Base-by-base conservation (phyloP, 2,113 vertebrate species). In the Pachycephala philippinensis region DNA sequence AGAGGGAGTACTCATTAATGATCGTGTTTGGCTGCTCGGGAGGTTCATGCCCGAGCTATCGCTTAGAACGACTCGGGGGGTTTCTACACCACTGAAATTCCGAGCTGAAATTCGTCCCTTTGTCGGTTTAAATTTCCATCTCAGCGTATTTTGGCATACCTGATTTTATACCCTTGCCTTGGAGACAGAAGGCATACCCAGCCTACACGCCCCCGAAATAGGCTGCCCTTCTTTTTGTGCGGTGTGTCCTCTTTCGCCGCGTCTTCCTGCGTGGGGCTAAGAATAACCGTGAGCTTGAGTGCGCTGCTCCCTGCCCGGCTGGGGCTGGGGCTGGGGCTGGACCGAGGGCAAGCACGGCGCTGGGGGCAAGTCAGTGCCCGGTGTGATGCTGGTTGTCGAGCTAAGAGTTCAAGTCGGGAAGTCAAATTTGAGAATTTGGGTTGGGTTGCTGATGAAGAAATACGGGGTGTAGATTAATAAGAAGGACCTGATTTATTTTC, bases 251-350 rank as follows among this genome's bases (percentile, higher is more conserved):
- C 86, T 91, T 84, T 81, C 49, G 88, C 90, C 57, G 84, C 85
- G 45, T 86, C 49, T 75, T 65, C 80, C 87, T 81, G 83, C 61
- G 31, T 8, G 89, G 79, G 68, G 93, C 97, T 97, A 57, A 94
- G 95, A 96, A 97, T 91, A 95, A 54, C 95, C 84, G 70, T 11
- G 91, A 50, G 53, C 93, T 93, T 42, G 90, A 90, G 82, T 8
- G 70, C 65, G 69, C 53, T 42, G 47, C 82, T 28, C 71, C 89
- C 94, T 84, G 86, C 53, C 68, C 27, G 72, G 84, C 84, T 15
- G 72, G 26, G 66, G 86, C 86, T 15, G 72, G 26, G 66, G 86
- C 86, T 89, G 52, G 66, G 20, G 71, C 61, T 44, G 61, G 0
- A 24, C 31, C 60, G 6, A 31, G 24, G 53, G 89, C 93, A 20